Evolutionary conservation across 1,140 invertebrate species (phyloP).

Genomic region (Heliconius congener): DNA sequence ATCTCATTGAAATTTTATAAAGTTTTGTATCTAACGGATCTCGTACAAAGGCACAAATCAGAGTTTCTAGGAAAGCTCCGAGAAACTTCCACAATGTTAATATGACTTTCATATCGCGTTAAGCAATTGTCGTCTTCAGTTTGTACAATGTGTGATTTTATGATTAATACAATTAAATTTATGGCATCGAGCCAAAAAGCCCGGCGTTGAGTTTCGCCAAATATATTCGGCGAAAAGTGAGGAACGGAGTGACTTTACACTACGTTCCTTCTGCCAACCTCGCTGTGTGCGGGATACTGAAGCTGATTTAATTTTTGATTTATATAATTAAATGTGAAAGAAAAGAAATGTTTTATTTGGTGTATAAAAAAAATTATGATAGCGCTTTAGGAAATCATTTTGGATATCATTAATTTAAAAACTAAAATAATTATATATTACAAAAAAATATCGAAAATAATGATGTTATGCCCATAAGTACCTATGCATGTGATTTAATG

Average conservation of each 20-base stretch:
- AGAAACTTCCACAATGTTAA: conserved; percentile 21
- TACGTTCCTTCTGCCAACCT: too few species aligned
- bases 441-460: too few species aligned
- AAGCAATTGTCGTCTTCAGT: background rate
- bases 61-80: conserved; percentile 23
- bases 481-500: too few species aligned
- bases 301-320: too few species aligned
- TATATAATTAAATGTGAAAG: background rate
- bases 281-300: too few species aligned
- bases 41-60: conserved; percentile 35
- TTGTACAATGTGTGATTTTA: background rate
- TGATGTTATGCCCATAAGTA: too few species aligned
- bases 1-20: conserved; percentile 30
- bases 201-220: too few species aligned
- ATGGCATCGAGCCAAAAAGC: too few species aligned
- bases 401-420: too few species aligned
- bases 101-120: conserved; percentile 21
- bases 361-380: background rate
- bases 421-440: too few species aligned
- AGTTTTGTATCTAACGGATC: conserved; percentile 28
- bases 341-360: background rate
- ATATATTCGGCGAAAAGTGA: too few species aligned
- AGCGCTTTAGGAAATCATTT: background rate
- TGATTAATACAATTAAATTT: background rate
- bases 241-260: too few species aligned